Evolutionary conservation across 2,888 invertebrate genomes (phyloP).

Genomic region (Galerucella nymphaeae): DNA sequence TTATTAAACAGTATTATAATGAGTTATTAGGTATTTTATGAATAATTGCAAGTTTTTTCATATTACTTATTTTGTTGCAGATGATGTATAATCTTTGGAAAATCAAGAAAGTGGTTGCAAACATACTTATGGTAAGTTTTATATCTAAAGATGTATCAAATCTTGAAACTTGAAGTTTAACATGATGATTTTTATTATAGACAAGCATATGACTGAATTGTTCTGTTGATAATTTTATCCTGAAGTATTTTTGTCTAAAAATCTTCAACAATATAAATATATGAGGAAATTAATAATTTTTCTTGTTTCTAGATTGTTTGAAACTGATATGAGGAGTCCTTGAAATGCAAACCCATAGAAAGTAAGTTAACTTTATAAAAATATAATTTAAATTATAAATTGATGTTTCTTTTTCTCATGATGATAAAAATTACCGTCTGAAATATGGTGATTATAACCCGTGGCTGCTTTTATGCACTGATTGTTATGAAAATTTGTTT

Average conservation of each 20-base stretch:
- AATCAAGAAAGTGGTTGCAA: too few relatives aligned
- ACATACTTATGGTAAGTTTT: too few relatives aligned
- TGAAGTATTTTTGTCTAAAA: background rate
- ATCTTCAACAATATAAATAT: background rate
- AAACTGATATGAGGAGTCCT: background rate
- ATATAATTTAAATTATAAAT: background rate
- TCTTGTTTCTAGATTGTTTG: background rate
- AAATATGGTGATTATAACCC: slow-evolving; percentile 44
- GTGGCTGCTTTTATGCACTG: slow-evolving; percentile 45
- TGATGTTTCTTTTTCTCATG: slow-evolving; percentile 13
- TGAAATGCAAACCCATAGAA: background rate
- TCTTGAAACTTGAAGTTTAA: background rate
- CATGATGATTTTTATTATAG: slow-evolving; percentile 35
- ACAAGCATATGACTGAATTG: slow-evolving; percentile 42
- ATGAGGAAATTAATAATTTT: background rate
- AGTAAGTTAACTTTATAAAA: background rate
- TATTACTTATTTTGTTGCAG: background rate
- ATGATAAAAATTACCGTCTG: slow-evolving; percentile 50
- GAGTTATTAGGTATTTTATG: too few relatives aligned
- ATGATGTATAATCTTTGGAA: background rate
- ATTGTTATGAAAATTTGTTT: slow-evolving; percentile 1
- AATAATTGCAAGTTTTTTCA: background rate
- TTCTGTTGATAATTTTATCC: slow-evolving; percentile 32
- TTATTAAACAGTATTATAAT: too few relatives aligned
- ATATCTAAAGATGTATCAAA: too few relatives aligned